These are phyloP conservation scores for Pholis gunnellus DNA, from an alignment of 2,113 vertebrate species.

Conservation along the genomic window DNA sequence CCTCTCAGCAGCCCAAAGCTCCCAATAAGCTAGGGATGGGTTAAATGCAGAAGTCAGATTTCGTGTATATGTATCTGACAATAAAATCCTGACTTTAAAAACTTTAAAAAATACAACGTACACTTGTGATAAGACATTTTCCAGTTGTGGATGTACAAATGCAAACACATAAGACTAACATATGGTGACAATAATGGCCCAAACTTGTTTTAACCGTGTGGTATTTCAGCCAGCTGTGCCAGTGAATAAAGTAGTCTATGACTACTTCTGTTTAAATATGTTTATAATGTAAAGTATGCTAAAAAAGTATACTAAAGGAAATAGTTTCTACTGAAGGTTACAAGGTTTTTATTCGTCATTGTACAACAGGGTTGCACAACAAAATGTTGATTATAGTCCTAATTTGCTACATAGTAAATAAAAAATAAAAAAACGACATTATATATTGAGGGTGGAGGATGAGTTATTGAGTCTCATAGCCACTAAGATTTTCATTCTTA, in stretches of 20 bases:
- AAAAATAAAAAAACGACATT: not conserved
- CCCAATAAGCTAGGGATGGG: too few relatives aligned
- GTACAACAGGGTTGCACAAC: not conserved
- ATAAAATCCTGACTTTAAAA: too few relatives aligned
- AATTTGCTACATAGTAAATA: not conserved
- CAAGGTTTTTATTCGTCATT: not conserved
- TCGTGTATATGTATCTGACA: too few relatives aligned
- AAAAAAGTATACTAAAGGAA: not conserved
- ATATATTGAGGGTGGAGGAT: not conserved
- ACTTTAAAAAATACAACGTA: not conserved
- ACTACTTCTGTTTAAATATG: too few relatives aligned
- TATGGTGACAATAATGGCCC: not conserved
- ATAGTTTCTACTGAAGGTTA: not conserved
- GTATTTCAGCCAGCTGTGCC: not conserved
- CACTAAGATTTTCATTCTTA: not conserved
- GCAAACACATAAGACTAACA: not conserved
- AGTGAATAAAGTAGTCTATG: too few relatives aligned
- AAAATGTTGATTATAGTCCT: not conserved
- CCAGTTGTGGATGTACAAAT: not conserved
- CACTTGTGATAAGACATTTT: not conserved
- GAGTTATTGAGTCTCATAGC: not conserved
- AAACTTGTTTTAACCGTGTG: not conserved
- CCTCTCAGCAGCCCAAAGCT: too few relatives aligned
- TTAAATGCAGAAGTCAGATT: too few relatives aligned
- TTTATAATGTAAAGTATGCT: not conserved